Evolutionary conservation across 35 echinoderm and acorn worm species (phyloP), one percentile per base, ranked within the genome.

Genomic region (Ptychodera flava): DNA sequence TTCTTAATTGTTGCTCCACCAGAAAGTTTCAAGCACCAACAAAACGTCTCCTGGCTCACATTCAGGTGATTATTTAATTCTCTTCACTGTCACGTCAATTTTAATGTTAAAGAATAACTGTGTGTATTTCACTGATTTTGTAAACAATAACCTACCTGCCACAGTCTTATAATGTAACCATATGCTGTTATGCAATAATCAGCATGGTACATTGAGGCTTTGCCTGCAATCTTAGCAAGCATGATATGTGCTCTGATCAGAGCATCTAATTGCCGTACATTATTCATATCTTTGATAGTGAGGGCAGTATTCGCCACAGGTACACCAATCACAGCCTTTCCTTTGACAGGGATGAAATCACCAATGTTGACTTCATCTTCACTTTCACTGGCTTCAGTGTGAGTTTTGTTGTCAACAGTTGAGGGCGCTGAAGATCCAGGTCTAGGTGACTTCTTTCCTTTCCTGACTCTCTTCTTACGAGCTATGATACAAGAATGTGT

Each of bases 121-220:
- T n/a, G n/a, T n/a, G n/a, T n/a, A n/a, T n/a, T n/a, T n/a, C n/a
- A n/a, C n/a, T n/a, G n/a, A n/a, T n/a, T n/a, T n/a, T n/a, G n/a
- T n/a, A n/a, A n/a, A n/a, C n/a, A n/a, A n/a, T n/a, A n/a, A n/a
- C 83, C 29, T 86, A 99, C 96, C 96, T 99, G 96, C 96, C 90
- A 94, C 0, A 99, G 87, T 85, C 93, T 87, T 30, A 84, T 84
- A 2, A 97, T 84, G 53, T 94, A 94, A 28, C 93, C 93, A 93
- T 90, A 94, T 16, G 96, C 96, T 82, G 94, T 82, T 12, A 94
- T 15, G 78, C 96, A 99, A 79, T 91, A 87, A 36, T 86, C 85
- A 0, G 29, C 38, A 88, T 99, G 96, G 37, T 84, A 86, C 1
- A 36, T 33, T 33, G 90, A 92, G 16, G 90, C 92, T 29, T 85